Base-by-base conservation (phyloP, 2,888 invertebrate genomes). In the Sphinx pinastri region DNA sequence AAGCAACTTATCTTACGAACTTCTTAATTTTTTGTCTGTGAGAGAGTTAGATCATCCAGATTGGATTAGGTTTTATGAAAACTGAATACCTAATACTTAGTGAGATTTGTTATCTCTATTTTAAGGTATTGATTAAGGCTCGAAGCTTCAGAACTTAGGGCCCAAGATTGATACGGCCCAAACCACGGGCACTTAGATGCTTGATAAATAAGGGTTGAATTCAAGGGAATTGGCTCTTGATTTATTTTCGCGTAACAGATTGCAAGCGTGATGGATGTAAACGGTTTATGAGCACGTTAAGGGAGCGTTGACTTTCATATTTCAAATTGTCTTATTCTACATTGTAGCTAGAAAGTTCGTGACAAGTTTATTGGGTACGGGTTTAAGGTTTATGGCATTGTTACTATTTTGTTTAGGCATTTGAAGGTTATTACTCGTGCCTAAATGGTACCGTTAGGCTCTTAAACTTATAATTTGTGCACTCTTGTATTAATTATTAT, bases 251-350 rank as follows among this genome's bases (percentile, higher is more conserved):
- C 72, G 76, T 71, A 76, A 77, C 79, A 80, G 78, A 80, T 80
- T 81, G 81, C 73, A 73, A 49, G 68, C 71, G 71, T 80, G 81
- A 81, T 80, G 73, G 79, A 80, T 77, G 78, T 73, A 72, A 75
- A 74, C 76, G 72, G 70, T 75, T 77, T 75, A 76, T 75, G 76
- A 73, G 73, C 54, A 70, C 70, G 73, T 70, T 59, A 52, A 49
- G 49, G 67, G 70, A 45, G 49, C 70, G 69, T 69, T 52, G 70
- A 71, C 71, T 71, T 69, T 60, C 67, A 70, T 72, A 72, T 72
- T 75, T 73, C 69, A 68, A 52, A 68, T 75, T 73, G 67, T 72
- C 69, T 38, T 52, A 31, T 59, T 52, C 73, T 75, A 73, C 69
- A 72, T 71, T 71, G 47, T 58, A 49, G 51, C 66, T 49, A 38